Conservation (phyloP, 2,888 invertebrate genomes). For the Anodontia alba region DNA sequence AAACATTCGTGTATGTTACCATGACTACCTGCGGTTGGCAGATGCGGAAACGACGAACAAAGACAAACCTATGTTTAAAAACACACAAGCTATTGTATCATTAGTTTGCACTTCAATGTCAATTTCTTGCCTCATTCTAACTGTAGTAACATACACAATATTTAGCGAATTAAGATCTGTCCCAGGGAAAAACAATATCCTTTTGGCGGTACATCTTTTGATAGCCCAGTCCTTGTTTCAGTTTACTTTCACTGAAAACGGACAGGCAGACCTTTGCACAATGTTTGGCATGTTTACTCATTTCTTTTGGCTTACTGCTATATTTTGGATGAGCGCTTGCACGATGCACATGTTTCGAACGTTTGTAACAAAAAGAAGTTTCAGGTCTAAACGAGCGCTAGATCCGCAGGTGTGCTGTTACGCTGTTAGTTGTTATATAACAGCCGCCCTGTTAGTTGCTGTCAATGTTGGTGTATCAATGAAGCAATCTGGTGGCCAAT, state of each 20-base stretch:
- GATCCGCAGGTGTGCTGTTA: conserved; percentile 56
- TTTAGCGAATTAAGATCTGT: conserved; percentile 55
- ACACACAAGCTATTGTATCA: conserved; percentile 52
- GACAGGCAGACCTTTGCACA: conserved; percentile 37
- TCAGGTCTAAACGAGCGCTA: conserved; percentile 41
- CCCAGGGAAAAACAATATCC: conserved; percentile 62
- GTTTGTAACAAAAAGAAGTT: conserved; percentile 57
- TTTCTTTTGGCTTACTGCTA: conserved; percentile 56
- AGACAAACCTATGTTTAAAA: not conserved
- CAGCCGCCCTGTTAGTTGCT: conserved; percentile 39
- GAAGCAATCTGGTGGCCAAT: conserved; percentile 38
- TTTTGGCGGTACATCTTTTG: conserved; percentile 51
- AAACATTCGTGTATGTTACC: conserved; percentile 36
- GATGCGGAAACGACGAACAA: conserved; percentile 6
- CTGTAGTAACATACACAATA: conserved; percentile 47
- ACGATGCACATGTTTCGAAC: conserved; percentile 65
- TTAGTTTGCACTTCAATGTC: conserved; percentile 51
- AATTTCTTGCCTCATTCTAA: conserved; percentile 44
- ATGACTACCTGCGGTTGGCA: conserved; percentile 41
- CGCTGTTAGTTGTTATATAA: conserved; percentile 41
- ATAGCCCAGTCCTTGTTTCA: conserved; percentile 56
- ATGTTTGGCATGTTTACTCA: conserved; percentile 54
- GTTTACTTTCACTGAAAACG: conserved; percentile 53
- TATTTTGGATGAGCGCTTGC: conserved; percentile 67
- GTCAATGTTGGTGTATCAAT: conserved; percentile 46